Conservation (phyloP, 2,888 invertebrate species). For the Alloplasta piceator region DNA sequence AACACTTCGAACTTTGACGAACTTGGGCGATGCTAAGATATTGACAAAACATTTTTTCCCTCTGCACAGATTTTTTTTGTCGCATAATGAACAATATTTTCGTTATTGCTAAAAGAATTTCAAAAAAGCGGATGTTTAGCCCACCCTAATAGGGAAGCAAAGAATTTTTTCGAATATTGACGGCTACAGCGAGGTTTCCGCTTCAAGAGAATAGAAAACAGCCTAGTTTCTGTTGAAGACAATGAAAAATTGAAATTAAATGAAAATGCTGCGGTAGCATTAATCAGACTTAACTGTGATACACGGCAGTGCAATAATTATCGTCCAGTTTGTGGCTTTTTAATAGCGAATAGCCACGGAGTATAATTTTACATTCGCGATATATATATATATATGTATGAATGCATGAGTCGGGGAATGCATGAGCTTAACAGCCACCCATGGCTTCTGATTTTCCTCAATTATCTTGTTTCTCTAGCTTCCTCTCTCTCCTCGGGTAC, state of each 20-base stretch:
- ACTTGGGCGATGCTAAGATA: too few relatives aligned
- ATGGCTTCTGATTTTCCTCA: conserved; percentile 28
- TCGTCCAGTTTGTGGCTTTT: not conserved
- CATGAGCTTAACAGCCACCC: conserved; percentile 39
- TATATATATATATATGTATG: not conserved
- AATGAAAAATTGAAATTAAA: conserved; percentile 8
- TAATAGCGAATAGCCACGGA: not conserved
- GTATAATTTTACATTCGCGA: not conserved
- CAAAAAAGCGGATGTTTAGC: too few relatives aligned
- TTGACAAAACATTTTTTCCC: too few relatives aligned
- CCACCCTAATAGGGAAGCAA: not conserved
- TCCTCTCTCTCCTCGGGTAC: conserved; percentile 1
- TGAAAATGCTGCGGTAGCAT: not conserved
- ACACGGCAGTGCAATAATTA: not conserved
- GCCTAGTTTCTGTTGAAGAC: not conserved
- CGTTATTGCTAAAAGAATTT: too few relatives aligned
- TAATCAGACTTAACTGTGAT: not conserved
- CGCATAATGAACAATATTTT: too few relatives aligned
- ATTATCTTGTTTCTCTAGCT: conserved; percentile 5
- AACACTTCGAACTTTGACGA: too few relatives aligned
- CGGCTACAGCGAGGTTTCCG: not conserved
- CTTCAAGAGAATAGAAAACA: not conserved
- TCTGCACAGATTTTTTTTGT: too few relatives aligned
- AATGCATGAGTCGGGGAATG: conserved; percentile 6
- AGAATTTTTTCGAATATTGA: not conserved